Evolutionary conservation across 2,888 invertebrate species (phyloP).

Genomic region (Luffia ferchaultella): DNA sequence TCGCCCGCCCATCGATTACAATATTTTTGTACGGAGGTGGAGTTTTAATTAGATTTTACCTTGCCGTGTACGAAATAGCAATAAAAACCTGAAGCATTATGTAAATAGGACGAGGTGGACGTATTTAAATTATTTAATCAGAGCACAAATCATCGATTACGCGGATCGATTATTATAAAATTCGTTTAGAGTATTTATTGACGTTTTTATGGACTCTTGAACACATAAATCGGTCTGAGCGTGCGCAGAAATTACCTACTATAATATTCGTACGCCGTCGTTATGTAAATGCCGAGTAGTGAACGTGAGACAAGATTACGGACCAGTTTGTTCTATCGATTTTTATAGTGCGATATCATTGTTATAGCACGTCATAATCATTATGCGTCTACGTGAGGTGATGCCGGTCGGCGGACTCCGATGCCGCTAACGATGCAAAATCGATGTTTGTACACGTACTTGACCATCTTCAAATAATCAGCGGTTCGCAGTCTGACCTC

Average conservation of each 20-base stretch:
- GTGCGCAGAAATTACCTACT: no score
- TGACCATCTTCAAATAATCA: neutral
- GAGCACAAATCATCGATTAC: neutral
- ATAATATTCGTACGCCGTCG: no score
- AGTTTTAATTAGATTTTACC: neutral
- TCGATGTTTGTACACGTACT: slow-evolving; percentile 64
- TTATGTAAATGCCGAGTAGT: neutral
- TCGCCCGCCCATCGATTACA: neutral
- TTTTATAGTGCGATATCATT: neutral
- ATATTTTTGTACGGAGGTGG: neutral
- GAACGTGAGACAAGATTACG: neutral
- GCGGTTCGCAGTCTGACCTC: neutral
- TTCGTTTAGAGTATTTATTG: no score
- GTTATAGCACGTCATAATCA: neutral
- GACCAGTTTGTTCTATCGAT: neutral
- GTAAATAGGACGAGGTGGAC: neutral
- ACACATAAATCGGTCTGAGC: neutral
- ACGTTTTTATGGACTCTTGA: neutral
- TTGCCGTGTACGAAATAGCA: neutral
- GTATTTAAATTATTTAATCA: neutral
- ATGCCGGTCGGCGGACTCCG: slow-evolving; percentile 33
- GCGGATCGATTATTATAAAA: neutral
- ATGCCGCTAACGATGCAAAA: slow-evolving; percentile 56
- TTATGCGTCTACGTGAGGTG: slow-evolving; percentile 56
- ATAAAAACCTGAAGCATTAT: neutral